A percentile compares a stretch with the other conserved stretches of the same genome.
phyloP scores from a whole-genome alignment of 2,888 invertebrate genomes.

The Habrosyne pyritoides region DNA sequence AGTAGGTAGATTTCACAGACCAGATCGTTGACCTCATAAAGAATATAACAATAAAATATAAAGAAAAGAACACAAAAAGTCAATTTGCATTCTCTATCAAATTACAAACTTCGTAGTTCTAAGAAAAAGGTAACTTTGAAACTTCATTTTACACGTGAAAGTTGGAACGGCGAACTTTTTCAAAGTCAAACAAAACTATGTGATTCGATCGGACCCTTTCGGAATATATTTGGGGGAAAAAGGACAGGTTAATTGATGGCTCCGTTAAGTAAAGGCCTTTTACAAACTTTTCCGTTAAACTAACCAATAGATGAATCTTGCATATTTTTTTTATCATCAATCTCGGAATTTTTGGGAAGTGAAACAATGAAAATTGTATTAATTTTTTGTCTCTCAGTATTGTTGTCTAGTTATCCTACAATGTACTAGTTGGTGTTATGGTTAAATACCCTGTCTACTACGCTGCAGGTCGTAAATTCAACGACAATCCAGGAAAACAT shows the following conservation, averaged over 20 bases:
- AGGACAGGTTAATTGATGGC: neutral
- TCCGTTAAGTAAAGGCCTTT: neutral
- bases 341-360: too few species aligned
- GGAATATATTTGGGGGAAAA: neutral
- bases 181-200: conserved; percentile 7
- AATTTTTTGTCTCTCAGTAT: too few species aligned
- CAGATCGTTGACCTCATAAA: neutral
- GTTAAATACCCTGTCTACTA: too few species aligned
- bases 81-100: conserved; percentile 8
- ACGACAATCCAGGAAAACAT: too few species aligned
- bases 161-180: conserved; percentile 2
- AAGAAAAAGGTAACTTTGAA: conserved; percentile 8
- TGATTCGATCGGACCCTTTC: neutral
- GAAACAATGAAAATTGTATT: too few species aligned
- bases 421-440: too few species aligned
- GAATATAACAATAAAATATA: neutral
- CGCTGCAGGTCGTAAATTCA: too few species aligned
- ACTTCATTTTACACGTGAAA: conserved; percentile 1
- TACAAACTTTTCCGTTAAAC: neutral
- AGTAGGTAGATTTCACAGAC: too few species aligned
- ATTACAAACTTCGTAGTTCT: neutral
- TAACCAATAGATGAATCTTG: too few species aligned
- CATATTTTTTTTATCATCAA: too few species aligned
- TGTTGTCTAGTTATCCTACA: too few species aligned
- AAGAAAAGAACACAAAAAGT: neutral